Conservation (phyloP, 2,113 vertebrate genomes). For the Hemibagrus wyckioides region DNA sequence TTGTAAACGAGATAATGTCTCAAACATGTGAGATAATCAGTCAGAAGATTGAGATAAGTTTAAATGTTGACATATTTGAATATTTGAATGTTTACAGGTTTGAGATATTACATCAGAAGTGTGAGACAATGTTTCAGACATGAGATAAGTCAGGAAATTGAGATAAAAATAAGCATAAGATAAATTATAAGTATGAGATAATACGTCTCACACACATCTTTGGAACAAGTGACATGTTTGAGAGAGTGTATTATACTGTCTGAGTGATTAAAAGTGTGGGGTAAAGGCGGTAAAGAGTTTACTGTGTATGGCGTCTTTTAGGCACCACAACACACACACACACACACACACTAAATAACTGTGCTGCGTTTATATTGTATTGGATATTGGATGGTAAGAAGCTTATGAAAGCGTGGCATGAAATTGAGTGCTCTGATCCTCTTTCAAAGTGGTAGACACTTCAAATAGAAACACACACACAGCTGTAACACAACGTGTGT, state of each 20-base stretch:
- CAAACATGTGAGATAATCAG: too few species aligned
- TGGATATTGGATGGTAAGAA: not conserved
- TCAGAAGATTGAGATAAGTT: too few species aligned
- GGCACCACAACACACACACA: not conserved
- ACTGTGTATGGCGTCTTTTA: too few species aligned
- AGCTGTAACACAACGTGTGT: not conserved
- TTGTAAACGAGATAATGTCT: too few species aligned
- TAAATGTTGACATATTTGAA: too few species aligned
- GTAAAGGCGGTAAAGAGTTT: too few species aligned
- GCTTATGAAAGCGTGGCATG: not conserved
- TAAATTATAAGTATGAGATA: too few species aligned
- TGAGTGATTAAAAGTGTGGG: not conserved
- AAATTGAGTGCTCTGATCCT: not conserved
- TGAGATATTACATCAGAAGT: too few species aligned
- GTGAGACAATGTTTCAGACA: not conserved
- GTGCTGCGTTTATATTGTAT: not conserved
- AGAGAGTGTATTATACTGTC: not conserved
- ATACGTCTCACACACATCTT: too few species aligned
- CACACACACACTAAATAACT: not conserved
- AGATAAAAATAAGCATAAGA: not conserved
- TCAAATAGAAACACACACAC: not conserved
- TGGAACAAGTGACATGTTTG: too few species aligned
- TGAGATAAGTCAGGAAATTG: not conserved
- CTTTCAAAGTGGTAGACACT: not conserved
- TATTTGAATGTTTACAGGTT: too few species aligned